Evolutionary conservation across 1,140 invertebrate species (phyloP).

Genomic region (Diuraphis noxia): DNA sequence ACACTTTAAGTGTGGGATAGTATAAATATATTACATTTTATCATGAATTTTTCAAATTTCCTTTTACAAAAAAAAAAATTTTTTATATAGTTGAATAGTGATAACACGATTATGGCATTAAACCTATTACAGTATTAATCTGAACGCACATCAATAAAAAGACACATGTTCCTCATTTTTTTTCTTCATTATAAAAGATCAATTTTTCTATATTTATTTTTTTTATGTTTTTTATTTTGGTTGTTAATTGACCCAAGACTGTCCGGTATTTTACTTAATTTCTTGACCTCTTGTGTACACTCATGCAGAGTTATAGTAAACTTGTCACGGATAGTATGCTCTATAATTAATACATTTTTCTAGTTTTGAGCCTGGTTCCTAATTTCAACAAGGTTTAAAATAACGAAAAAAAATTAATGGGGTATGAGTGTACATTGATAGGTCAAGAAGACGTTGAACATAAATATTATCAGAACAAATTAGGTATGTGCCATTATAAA

Average conservation of each 20-base stretch:
- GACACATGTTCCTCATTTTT: constrained; percentile 34
- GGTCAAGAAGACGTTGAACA: constrained; percentile 37
- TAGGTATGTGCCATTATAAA: constrained; percentile 48
- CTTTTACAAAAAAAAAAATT: too few species aligned
- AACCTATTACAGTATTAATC: constrained; percentile 32
- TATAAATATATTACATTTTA: background rate
- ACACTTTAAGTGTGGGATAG: background rate
- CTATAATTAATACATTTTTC: background rate
- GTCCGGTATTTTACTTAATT: constrained; percentile 40
- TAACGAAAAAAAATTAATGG: background rate
- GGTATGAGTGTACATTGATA: constrained; percentile 27
- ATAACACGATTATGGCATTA: constrained; percentile 8
- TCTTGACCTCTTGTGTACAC: constrained; percentile 34
- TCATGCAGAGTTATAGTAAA: background rate
- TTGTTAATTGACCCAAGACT: constrained; percentile 30
- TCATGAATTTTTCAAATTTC: background rate
- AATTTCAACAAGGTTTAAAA: constrained; percentile 27
- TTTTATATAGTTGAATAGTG: too few species aligned
- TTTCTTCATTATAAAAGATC: constrained; percentile 30
- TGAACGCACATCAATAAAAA: constrained; percentile 10
- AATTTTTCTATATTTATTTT: constrained; percentile 10
- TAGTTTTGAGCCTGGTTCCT: constrained; percentile 19
- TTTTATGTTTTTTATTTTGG: constrained; percentile 35
- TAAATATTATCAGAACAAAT: constrained; percentile 42
- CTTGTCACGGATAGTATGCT: background rate